Evolutionary conservation across 2,888 invertebrate genomes (phyloP).

Genomic region (Julus scanicus): DNA sequence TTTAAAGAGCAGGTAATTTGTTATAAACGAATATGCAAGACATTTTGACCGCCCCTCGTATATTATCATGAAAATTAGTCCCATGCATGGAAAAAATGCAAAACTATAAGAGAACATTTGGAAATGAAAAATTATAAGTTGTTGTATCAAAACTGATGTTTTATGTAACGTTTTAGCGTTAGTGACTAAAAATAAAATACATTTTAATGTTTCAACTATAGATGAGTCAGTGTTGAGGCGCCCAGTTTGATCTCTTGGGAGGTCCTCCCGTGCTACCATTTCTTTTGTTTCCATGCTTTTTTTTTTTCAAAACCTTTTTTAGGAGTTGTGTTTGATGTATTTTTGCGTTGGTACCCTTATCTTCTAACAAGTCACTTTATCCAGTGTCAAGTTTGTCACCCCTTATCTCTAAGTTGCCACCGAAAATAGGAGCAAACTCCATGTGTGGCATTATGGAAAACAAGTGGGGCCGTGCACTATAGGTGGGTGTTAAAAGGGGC

Average conservation of each 20-base stretch:
- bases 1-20: no score
- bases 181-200: not conserved
- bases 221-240: conserved; percentile 29
- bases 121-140: no score
- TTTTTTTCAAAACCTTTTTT: conserved; percentile 39
- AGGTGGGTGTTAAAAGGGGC: not conserved
- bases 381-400: conserved; percentile 49
- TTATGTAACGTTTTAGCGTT: no score
- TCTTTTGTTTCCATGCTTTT: conserved; percentile 44
- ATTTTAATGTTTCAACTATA: conserved; percentile 15
- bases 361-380: conserved; percentile 31
- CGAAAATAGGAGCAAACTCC: conserved; percentile 46
- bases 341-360: conserved; percentile 48
- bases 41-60: no score
- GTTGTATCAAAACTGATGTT: no score
- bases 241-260: conserved; percentile 47
- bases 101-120: no score
- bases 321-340: not conserved
- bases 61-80: no score
- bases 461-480: not conserved
- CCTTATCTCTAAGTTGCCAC: conserved; percentile 36
- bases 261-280: conserved; percentile 16
- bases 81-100: no score
- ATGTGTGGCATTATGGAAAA: conserved; percentile 6
- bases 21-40: no score